Evolutionary conservation across 1,140 invertebrate species (phyloP), one percentile per base, ranked within the genome.

Genomic region (Sitophilus oryzae): DNA sequence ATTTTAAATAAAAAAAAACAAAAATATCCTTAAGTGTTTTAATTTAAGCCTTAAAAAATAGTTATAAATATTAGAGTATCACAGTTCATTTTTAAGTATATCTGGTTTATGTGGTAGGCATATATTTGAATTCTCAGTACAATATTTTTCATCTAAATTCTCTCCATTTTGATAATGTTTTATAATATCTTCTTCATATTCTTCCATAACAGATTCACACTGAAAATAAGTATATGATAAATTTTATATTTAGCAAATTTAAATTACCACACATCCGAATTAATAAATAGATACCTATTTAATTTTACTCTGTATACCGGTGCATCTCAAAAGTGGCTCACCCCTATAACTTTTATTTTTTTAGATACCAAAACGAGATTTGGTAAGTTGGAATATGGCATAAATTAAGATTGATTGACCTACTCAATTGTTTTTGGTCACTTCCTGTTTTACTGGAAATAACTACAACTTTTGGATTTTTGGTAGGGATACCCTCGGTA

Each of bases 141-240:
- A 61, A 40, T 58, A 61, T 25, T 50, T 40, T 20, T 50, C 45
- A 35, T 56, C 43, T 16, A 66, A 54, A 38, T 66, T 50, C 8
- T 47, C 43, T 20, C 57, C 59, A 18, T 56, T 46, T 76, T 74
- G 59, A 66, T 69, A 59, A 52, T 62, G 43, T 69, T 65, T 66
- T n/a, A 82, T 65, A 34, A 83, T 75, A 3, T 63, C 64, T 19
- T 82, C 80, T 62, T 83, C 81, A 51, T 73, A 71, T 43, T 82
- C 79, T 58, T 79, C 78, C 2, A 82, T 68, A 20, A 83, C 74
- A 44, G 73, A 76, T 61, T 82, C 76, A 62, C 82, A 83, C 76
- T 80, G 56, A 51, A 75, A 74, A n/a, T 14, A 41, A 51, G n/a
- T 25, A 22, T 40, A 52, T 38, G 42, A 45, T 21, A n/a, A n/a